A percentile compares a stretch with the other conserved stretches of the same genome.
Evolutionary conservation across 2,113 vertebrate species (phyloP).

Genomic region (Dasyornis broadbenti): DNA sequence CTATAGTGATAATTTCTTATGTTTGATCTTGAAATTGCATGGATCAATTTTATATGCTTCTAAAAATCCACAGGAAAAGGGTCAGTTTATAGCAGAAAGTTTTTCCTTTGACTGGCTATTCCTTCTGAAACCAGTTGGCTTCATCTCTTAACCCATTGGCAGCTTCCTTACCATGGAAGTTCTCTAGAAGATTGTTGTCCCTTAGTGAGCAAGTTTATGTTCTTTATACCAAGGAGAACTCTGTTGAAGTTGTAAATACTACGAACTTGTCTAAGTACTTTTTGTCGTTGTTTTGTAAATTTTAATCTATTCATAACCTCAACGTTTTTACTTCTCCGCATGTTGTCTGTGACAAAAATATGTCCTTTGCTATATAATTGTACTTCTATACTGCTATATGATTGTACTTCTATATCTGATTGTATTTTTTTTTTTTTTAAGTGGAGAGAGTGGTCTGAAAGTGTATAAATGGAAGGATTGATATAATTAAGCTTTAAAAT

Average conservation of each 20-base stretch:
- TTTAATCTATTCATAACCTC: neutral
- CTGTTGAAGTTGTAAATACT: neutral
- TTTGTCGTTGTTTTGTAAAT: neutral
- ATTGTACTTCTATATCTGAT: neutral
- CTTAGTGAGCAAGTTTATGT: neutral
- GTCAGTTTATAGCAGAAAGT: neutral
- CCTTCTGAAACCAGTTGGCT: neutral
- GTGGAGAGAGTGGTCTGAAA: neutral
- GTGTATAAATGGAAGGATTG: neutral
- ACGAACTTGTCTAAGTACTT: neutral
- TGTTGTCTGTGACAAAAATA: neutral
- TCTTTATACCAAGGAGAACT: neutral
- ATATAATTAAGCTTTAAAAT: neutral
- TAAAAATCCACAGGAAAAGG: neutral
- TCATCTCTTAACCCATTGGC: neutral
- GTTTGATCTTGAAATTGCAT: neutral
- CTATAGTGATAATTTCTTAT: neutral
- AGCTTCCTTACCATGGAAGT: neutral
- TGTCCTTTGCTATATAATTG: neutral
- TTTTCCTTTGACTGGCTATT: neutral
- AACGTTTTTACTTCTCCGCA: neutral
- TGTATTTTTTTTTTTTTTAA: neutral
- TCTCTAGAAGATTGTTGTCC: neutral
- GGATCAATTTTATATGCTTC: neutral
- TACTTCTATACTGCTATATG: neutral